A percentile compares a stretch with the other conserved stretches of the same genome.
Conservation (phyloP, 2,797 vertebrate genomes). For the Acanthurus tractus region DNA sequence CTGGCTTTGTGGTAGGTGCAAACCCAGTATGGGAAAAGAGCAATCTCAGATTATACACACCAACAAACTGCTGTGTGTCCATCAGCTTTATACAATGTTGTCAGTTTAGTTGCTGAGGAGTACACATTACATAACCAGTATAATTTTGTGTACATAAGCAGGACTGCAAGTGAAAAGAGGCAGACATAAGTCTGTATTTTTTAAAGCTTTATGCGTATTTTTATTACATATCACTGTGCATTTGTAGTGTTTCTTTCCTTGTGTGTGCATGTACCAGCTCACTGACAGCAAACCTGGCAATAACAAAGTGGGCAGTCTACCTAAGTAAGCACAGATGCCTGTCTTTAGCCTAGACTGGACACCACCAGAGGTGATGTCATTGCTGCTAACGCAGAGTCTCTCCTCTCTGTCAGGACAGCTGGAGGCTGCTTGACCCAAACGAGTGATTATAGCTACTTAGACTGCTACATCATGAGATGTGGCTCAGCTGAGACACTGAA, state of each 20-base stretch:
- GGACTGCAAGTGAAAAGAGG: neutral
- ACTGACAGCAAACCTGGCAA: conserved; percentile 61
- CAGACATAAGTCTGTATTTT: conserved; percentile 4
- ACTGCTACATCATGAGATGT: conserved; percentile 59
- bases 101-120: conserved; percentile 16
- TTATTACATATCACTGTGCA: conserved; percentile 23
- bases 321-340: conserved; percentile 78
- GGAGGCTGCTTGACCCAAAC: conserved; percentile 54
- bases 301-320: conserved; percentile 71
- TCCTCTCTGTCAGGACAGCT: conserved; percentile 71
- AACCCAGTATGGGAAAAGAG: conserved; percentile 20
- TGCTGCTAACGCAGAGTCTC: conserved; percentile 62
- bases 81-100: conserved; percentile 7
- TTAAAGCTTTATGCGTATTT: conserved; percentile 16
- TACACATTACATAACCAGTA: neutral
- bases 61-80: conserved; percentile 14
- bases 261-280: conserved; percentile 35
- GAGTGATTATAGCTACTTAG: conserved; percentile 65
- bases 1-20: conserved; percentile 23
- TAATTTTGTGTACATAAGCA: conserved; percentile 11
- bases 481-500: conserved; percentile 53
- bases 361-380: conserved; percentile 82
- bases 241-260: conserved; percentile 42
- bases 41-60: conserved; percentile 18
- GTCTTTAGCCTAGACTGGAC: conserved; percentile 68